Conservation (phyloP, 2,797 vertebrate genomes). For the Artibeus lituratus region DNA sequence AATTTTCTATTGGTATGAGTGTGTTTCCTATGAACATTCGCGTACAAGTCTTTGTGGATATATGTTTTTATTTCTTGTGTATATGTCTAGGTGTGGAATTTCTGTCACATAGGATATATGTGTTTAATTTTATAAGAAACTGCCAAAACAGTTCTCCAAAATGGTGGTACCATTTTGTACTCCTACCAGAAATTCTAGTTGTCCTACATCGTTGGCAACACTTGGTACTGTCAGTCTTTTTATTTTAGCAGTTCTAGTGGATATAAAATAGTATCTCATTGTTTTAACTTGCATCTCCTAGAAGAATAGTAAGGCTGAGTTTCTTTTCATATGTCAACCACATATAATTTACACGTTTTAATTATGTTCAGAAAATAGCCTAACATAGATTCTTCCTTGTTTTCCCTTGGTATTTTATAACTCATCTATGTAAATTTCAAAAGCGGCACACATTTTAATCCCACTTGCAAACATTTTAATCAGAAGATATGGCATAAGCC, state of each 20-base stretch:
- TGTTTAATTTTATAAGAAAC: neutral
- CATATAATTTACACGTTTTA: neutral
- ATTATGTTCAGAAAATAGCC: neutral
- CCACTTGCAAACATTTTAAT: neutral
- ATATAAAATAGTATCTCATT: neutral
- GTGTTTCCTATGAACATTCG: neutral
- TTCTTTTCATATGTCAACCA: neutral
- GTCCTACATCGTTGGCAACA: neutral
- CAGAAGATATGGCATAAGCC: neutral
- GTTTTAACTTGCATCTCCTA: neutral
- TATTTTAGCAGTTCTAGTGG: neutral
- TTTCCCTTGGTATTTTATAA: neutral
- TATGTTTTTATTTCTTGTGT: neutral
- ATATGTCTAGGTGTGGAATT: neutral
- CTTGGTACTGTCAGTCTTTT: neutral
- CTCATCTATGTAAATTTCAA: neutral
- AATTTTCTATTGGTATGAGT: neutral
- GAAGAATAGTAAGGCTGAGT: neutral
- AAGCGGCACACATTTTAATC: neutral
- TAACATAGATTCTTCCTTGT: neutral
- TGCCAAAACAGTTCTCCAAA: neutral
- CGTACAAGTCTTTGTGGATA: neutral
- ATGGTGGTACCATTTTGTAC: neutral
- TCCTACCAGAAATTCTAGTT: neutral
- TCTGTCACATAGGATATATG: neutral